Percentiles rank a stretch among this genome's conserved stretches.
These are phyloP conservation scores for Mohoua ochrocephala DNA, from an alignment of 2,113 vertebrate genomes.

Conservation along the genomic window DNA sequence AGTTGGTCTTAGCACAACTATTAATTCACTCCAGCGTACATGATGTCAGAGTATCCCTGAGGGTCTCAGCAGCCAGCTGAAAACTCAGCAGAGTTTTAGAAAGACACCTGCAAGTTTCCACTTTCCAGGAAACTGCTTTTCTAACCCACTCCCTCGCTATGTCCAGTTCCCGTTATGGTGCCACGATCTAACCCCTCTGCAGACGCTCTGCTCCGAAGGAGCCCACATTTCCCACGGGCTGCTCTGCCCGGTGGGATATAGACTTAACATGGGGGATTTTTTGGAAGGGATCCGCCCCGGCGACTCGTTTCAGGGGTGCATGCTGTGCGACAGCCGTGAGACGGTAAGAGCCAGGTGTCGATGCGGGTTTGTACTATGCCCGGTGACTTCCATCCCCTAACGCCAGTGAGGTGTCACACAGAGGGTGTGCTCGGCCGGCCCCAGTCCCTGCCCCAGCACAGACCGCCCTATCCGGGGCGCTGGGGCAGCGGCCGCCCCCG, in stretches of 20 bases:
- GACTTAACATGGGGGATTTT: rapidly evolving
- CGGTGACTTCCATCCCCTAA: rapidly evolving
- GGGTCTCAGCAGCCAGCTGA: background rate
- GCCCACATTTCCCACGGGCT: rapidly evolving
- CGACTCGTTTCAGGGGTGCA: rapidly evolving
- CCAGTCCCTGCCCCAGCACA: background rate
- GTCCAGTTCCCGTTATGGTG: background rate
- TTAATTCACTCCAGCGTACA: background rate
- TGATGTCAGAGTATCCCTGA: background rate
- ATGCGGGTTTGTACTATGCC: rapidly evolving
- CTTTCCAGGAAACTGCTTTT: background rate
- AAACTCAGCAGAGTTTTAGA: background rate
- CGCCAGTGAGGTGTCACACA: rapidly evolving
- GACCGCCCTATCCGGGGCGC: background rate
- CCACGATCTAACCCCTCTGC: background rate
- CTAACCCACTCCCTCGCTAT: rapidly evolving
- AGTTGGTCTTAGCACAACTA: background rate
- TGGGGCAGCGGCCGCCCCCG: too few species aligned
- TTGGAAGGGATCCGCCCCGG: background rate
- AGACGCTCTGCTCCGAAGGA: background rate
- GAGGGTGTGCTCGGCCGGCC: background rate
- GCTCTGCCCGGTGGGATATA: rapidly evolving
- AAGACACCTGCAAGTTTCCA: background rate
- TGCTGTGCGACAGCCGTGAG: background rate
- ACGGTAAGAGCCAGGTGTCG: background rate